These are phyloP conservation scores for Ochropacha duplaris DNA, from an alignment of 2,888 invertebrate species.

Conservation along the genomic window DNA sequence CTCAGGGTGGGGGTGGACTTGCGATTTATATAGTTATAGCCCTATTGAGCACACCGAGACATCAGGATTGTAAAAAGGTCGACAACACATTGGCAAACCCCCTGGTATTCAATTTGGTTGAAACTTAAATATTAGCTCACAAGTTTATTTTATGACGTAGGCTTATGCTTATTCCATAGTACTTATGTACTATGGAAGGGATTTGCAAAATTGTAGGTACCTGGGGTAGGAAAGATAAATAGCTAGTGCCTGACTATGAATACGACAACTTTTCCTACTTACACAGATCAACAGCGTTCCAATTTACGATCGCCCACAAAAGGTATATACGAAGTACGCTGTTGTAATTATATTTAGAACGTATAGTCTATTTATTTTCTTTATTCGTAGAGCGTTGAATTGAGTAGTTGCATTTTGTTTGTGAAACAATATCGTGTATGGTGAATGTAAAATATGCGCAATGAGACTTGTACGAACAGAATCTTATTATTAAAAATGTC, in stretches of 20 bases:
- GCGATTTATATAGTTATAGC: too few relatives aligned
- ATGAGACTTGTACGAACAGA: neutral
- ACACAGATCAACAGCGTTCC: conserved; percentile 69
- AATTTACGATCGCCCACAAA: conserved; percentile 50
- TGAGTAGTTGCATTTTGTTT: conserved; percentile 9
- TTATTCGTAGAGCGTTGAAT: conserved; percentile 13
- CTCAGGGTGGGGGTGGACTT: too few relatives aligned
- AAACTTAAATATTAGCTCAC: too few relatives aligned
- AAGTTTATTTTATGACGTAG: too few relatives aligned
- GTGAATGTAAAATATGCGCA: neutral
- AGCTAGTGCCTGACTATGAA: conserved; percentile 53
- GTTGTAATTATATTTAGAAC: conserved; percentile 21
- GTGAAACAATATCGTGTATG: neutral
- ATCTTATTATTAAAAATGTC: neutral
- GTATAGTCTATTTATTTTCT: conserved; percentile 48
- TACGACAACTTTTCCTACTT: conserved; percentile 39
- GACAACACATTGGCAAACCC: too few relatives aligned
- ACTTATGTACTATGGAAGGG: too few relatives aligned
- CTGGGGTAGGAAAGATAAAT: too few relatives aligned
- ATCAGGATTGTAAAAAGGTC: too few relatives aligned
- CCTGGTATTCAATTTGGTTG: too few relatives aligned
- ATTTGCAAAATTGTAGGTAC: too few relatives aligned
- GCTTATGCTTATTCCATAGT: too few relatives aligned
- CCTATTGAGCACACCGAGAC: too few relatives aligned
- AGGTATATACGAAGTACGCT: conserved; percentile 20